phyloP scores from a whole-genome alignment of 1,140 invertebrate species.

The Drosophila burlai region DNA sequence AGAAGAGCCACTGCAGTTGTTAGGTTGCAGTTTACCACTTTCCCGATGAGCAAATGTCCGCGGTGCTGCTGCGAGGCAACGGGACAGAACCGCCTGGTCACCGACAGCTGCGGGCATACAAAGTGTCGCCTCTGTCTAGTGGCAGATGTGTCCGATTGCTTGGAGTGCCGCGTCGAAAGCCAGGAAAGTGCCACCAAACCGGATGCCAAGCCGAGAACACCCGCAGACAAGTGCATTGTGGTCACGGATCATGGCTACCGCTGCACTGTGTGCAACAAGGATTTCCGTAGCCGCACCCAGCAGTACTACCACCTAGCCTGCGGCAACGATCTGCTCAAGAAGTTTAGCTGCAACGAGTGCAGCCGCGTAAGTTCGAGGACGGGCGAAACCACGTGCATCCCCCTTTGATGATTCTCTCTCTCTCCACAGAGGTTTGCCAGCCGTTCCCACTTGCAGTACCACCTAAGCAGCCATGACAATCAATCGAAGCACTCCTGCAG shows the following conservation, averaged over 20 bases:
- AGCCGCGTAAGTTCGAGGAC: conserved; percentile 50
- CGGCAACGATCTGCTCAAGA: conserved; percentile 62
- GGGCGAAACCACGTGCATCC: too few species aligned
- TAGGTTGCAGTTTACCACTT: conserved; percentile 15
- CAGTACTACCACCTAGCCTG: conserved; percentile 87
- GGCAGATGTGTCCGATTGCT: conserved; percentile 86
- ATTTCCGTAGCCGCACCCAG: conserved; percentile 86
- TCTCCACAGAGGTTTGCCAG: conserved; percentile 62
- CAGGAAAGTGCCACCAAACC: neutral
- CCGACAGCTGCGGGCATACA: conserved; percentile 86
- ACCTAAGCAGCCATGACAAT: conserved; percentile 56
- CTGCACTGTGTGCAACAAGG: conserved; percentile 86
- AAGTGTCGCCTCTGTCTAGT: conserved; percentile 86
- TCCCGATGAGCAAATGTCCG: conserved; percentile 58
- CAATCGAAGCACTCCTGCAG: conserved; percentile 33
- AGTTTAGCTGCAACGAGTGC: conserved; percentile 59
- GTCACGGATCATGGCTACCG: conserved; percentile 71
- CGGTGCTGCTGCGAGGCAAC: conserved; percentile 58
- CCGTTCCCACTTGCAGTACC: conserved; percentile 74
- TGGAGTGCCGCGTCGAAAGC: conserved; percentile 61
- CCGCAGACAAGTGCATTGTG: conserved; percentile 32
- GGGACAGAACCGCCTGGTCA: conserved; percentile 86
- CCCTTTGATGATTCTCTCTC: neutral
- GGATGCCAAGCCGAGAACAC: neutral
- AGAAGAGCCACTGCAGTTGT: conserved; percentile 33